Evolutionary conservation across 53 echinoderm and acorn worm genomes (phyloP).

Genomic region (Antedon mediterranea): DNA sequence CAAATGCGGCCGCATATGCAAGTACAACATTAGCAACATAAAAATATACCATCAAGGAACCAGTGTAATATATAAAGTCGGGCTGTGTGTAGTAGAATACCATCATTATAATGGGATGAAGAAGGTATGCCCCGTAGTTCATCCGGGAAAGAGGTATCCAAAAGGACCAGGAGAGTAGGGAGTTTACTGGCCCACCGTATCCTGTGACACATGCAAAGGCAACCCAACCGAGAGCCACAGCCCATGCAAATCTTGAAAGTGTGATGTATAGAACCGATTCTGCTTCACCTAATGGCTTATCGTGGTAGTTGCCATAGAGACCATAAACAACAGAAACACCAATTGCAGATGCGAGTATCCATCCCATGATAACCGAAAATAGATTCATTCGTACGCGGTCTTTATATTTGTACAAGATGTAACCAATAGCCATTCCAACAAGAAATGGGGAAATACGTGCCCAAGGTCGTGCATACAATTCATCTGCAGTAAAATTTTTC

Average conservation of each 20-base stretch:
- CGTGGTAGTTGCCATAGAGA: background rate
- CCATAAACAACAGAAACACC: constrained; percentile 5
- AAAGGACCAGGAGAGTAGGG: constrained; percentile 36
- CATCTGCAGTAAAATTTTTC: background rate
- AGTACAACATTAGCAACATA: background rate
- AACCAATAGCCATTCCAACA: constrained; percentile 34
- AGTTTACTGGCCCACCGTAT: background rate
- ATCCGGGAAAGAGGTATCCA: constrained; percentile 58
- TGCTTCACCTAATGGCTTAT: background rate
- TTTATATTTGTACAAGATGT: constrained; percentile 23
- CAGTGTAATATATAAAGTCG: background rate
- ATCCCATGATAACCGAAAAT: background rate
- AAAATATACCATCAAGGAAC: background rate
- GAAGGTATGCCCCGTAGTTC: constrained; percentile 59
- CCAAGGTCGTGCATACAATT: constrained; percentile 29
- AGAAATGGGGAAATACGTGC: constrained; percentile 33
- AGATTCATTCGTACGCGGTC: background rate
- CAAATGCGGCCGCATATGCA: background rate
- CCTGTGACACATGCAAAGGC: background rate
- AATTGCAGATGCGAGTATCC: background rate
- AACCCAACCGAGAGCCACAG: background rate
- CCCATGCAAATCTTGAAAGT: constrained; percentile 1
- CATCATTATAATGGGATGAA: constrained; percentile 48
- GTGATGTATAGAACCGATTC: background rate
- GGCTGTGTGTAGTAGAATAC: background rate